Conservation (phyloP, 2,113 vertebrate species). For the Zosterops japonicus region DNA sequence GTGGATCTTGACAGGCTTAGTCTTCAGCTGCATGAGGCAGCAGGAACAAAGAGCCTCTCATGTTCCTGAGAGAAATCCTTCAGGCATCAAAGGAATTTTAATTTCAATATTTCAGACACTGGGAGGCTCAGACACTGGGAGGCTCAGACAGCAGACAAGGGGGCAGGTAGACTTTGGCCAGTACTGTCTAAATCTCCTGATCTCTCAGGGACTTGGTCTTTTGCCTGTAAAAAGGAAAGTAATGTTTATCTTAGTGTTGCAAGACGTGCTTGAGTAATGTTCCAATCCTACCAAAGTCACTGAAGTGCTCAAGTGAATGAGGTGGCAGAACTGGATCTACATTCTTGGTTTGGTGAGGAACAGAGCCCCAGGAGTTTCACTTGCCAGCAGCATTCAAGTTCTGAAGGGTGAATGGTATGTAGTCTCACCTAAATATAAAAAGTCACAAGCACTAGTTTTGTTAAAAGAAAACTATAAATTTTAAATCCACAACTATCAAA, state of each 20-base stretch:
- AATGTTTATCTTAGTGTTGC: background rate
- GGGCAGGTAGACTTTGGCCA: background rate
- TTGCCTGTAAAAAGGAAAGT: background rate
- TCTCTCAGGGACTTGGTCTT: background rate
- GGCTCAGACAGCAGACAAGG: background rate
- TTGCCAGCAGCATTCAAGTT: background rate
- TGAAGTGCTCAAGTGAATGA: background rate
- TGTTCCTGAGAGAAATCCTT: background rate
- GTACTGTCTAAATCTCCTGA: background rate
- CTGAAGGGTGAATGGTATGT: background rate
- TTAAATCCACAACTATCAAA: background rate
- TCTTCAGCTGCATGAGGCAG: background rate
- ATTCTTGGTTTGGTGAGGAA: background rate
- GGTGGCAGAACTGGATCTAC: background rate
- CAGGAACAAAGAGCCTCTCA: background rate
- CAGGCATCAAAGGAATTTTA: background rate
- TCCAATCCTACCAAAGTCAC: background rate
- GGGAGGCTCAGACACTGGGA: background rate
- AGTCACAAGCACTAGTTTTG: background rate
- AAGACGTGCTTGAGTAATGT: background rate
- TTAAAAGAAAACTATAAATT: background rate
- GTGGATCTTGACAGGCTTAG: background rate
- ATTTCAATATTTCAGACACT: background rate
- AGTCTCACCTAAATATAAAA: background rate
- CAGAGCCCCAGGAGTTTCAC: background rate